These are phyloP conservation scores for Petaurus breviceps DNA, from an alignment of 2,113 vertebrate genomes.

Conservation along the genomic window DNA sequence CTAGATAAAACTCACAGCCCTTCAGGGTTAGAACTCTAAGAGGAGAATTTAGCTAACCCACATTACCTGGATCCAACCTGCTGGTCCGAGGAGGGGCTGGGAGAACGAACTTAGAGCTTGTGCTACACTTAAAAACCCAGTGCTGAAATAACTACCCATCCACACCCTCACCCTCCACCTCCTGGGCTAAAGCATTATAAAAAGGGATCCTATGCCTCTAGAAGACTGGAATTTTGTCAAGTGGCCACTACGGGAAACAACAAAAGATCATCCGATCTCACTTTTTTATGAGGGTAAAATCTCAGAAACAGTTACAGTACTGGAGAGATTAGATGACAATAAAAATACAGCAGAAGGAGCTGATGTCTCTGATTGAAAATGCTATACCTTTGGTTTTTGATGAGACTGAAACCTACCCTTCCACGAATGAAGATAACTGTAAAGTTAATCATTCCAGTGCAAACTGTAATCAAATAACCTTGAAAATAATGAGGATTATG, in stretches of 20 bases:
- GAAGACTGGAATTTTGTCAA: background rate
- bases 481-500: conserved; percentile 87
- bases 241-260: background rate
- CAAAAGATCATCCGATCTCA: conserved; percentile 17
- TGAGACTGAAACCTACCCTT: conserved; percentile 77
- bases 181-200: background rate
- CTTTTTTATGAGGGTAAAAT: conserved; percentile 78
- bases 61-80: background rate
- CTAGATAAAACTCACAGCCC: background rate
- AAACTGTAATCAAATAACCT: conserved; percentile 85
- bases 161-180: too few species aligned
- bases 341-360: conserved; percentile 74
- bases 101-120: background rate
- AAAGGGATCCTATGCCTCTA: background rate
- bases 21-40: background rate
- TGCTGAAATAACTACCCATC: background rate
- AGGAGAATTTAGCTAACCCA: background rate
- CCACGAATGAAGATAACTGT: conserved; percentile 75
- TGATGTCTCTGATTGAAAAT: conserved; percentile 76
- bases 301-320: conserved; percentile 74
- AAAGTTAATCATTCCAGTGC: conserved; percentile 79
- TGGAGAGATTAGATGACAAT: conserved; percentile 78
- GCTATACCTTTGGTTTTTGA: conserved; percentile 75
- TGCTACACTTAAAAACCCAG: background rate
- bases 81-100: background rate